A percentile compares a stretch with the other conserved stretches of the same genome.
phyloP scores from a whole-genome alignment of 1,140 invertebrate genomes.

The Pogonomyrmex barbatus region DNA sequence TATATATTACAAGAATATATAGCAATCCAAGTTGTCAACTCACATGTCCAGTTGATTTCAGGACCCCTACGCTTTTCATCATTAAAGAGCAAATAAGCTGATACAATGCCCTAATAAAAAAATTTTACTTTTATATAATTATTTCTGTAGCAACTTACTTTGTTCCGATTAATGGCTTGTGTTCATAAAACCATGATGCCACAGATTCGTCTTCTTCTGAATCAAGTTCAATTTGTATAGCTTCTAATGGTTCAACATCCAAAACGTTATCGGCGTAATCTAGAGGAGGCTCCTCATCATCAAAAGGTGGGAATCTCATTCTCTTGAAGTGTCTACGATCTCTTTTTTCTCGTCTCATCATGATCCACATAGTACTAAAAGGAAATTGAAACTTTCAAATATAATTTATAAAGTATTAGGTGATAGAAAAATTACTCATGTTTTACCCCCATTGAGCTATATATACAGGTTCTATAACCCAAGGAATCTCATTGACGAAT shows the following conservation, averaged over 20 bases:
- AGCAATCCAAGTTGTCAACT: conserved; percentile 84
- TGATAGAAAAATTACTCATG: neutral
- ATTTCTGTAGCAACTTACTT: conserved; percentile 86
- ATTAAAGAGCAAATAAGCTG: conserved; percentile 74
- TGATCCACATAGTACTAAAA: conserved; percentile 99
- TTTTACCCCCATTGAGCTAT: conserved; percentile 99
- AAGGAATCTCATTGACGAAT: conserved; percentile 99
- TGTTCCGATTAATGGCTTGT: conserved; percentile 97
- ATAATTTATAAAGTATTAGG: neutral
- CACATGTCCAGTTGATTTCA: conserved; percentile 88
- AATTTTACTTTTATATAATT: neutral
- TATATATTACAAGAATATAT: conserved; percentile 76
- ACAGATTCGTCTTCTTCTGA: conserved; percentile 97
- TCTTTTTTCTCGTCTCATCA: conserved; percentile 99
- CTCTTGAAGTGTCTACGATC: conserved; percentile 99
- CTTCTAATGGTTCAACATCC: conserved; percentile 99
- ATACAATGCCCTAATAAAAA: conserved; percentile 35
- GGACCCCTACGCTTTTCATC: conserved; percentile 91
- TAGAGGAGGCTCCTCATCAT: conserved; percentile 99
- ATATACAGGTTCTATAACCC: conserved; percentile 99
- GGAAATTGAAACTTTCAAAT: conserved; percentile 36
- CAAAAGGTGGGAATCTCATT: conserved; percentile 99
- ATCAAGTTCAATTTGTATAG: conserved; percentile 99
- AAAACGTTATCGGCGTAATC: conserved; percentile 99
- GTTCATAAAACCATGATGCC: conserved; percentile 99